A percentile compares a stretch with the other conserved stretches of the same genome.
Evolutionary conservation across 2,888 invertebrate genomes (phyloP).

Genomic region (Oxycera nigricornis): DNA sequence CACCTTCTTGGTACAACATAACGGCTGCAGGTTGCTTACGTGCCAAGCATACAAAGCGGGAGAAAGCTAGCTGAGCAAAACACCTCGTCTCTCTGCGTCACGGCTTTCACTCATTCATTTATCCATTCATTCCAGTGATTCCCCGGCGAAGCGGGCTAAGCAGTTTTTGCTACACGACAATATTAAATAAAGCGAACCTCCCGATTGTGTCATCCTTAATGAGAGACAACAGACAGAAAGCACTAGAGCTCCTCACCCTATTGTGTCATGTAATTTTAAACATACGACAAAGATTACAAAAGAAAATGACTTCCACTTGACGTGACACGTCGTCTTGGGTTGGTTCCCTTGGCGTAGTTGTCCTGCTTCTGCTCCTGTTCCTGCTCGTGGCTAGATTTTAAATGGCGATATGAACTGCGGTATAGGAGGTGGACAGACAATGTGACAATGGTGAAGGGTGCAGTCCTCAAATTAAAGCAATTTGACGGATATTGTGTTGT

Average conservation of each 20-base stretch:
- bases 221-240: conserved; percentile 32
- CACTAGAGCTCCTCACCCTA: not conserved
- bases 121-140: not conserved
- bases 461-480: conserved; percentile 45
- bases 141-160: not conserved
- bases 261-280: conserved; percentile 46
- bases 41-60: conserved; percentile 5
- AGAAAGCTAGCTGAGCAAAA: not conserved
- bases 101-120: conserved; percentile 24
- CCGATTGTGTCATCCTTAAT: conserved; percentile 33
- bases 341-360: conserved; percentile 9
- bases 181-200: conserved; percentile 31
- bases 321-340: conserved; percentile 36
- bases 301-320: conserved; percentile 47
- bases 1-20: conserved; percentile 4
- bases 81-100: conserved; percentile 23
- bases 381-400: not conserved
- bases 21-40: conserved; percentile 23
- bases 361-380: not conserved
- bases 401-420: conserved; percentile 5
- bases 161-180: conserved; percentile 18
- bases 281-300: conserved; percentile 47
- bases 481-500: conserved; percentile 45
- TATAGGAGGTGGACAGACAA: conserved; percentile 18
- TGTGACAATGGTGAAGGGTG: conserved; percentile 16